These are phyloP conservation scores for Rhagoletis zephyria DNA, from an alignment of 1,140 invertebrate genomes.

Conservation along the genomic window DNA sequence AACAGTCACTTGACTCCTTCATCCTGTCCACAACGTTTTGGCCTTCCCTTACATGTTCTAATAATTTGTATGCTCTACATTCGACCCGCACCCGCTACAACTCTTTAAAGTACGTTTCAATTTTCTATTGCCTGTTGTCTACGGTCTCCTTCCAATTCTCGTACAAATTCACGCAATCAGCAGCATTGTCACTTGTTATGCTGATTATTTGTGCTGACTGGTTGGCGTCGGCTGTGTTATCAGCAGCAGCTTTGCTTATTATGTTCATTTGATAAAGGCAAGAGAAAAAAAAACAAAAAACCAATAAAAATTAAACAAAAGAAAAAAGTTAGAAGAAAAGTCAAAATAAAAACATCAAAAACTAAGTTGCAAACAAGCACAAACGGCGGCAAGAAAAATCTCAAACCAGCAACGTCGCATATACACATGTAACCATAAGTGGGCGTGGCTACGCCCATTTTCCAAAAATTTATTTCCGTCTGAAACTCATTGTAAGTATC, in stretches of 20 bases:
- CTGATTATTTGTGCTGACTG: neutral
- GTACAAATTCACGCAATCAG: neutral
- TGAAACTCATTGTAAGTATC: too few relatives aligned
- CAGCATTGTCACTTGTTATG: neutral
- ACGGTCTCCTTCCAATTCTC: neutral
- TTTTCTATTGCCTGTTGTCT: neutral
- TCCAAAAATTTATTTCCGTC: too few relatives aligned
- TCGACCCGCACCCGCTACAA: neutral
- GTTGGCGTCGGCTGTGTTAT: neutral
- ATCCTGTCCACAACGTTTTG: neutral
- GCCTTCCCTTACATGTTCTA: neutral
- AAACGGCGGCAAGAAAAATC: neutral
- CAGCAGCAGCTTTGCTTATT: neutral
- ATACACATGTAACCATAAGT: too few relatives aligned
- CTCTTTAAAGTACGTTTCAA: neutral
- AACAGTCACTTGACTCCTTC: neutral
- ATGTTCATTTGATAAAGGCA: neutral
- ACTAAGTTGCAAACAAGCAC: neutral
- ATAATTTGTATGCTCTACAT: neutral
- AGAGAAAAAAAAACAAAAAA: neutral
- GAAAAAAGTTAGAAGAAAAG: too few relatives aligned
- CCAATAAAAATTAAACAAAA: neutral
- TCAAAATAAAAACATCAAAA: neutral
- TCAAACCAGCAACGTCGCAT: neutral
- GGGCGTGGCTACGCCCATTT: too few relatives aligned